phyloP scores from a whole-genome alignment of 2,113 vertebrate genomes.

The Gadus chalcogrammus region DNA sequence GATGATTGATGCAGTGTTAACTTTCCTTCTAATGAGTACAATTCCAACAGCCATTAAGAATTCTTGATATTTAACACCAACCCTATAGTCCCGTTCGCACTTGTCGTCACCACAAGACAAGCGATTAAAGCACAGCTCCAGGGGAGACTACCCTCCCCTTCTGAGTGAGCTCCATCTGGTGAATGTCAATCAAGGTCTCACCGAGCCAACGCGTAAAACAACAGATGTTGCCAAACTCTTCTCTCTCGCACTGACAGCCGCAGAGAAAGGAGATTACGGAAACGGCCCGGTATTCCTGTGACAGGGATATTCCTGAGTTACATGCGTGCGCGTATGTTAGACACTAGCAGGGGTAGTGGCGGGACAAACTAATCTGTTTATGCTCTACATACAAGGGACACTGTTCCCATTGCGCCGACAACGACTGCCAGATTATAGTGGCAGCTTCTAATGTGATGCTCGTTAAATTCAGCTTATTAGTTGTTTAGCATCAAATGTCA shows the following conservation, averaged over 20 bases:
- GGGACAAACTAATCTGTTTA: too few species aligned
- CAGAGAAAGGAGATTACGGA: slow-evolving; percentile 26
- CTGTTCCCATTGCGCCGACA: too few species aligned
- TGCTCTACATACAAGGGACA: too few species aligned
- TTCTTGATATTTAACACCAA: neutral
- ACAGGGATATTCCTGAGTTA: slow-evolving; percentile 22
- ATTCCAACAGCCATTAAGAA: too few species aligned
- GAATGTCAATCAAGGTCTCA: neutral
- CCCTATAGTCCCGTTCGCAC: too few species aligned
- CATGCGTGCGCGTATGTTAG: slow-evolving; percentile 15
- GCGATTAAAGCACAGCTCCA: too few species aligned
- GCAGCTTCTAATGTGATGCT: too few species aligned
- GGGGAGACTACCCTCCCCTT: neutral
- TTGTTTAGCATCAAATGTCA: too few species aligned
- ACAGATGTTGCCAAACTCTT: slow-evolving; percentile 4
- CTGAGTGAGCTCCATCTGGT: neutral
- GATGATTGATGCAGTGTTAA: slow-evolving; percentile 19
- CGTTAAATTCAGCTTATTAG: too few species aligned
- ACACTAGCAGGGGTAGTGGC: neutral
- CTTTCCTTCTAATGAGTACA: slow-evolving; percentile 3
- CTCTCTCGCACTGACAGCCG: neutral
- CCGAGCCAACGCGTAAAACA: neutral
- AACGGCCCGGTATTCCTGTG: slow-evolving; percentile 30
- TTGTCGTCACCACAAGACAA: too few species aligned
- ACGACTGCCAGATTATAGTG: too few species aligned